phyloP scores from a whole-genome alignment of 2,113 vertebrate species.

The Prionailurus viverrinus region DNA sequence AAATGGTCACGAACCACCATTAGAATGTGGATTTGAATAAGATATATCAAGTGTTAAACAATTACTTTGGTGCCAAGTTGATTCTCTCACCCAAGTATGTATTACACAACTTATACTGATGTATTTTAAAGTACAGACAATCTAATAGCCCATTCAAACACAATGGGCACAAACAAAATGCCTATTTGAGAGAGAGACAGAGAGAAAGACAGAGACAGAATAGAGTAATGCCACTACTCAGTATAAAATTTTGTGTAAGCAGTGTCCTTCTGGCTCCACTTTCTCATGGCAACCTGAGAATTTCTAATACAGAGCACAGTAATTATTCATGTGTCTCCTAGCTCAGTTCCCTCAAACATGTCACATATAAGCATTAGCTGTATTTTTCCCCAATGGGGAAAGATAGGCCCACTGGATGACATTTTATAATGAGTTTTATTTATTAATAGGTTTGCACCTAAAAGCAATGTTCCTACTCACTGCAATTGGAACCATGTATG shows the following conservation, averaged over 20 bases:
- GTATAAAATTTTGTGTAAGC: neutral
- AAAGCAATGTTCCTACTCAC: neutral
- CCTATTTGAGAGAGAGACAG: neutral
- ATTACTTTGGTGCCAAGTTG: neutral
- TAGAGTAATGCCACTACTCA: neutral
- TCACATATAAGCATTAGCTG: neutral
- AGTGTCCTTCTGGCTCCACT: neutral
- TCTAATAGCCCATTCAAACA: neutral
- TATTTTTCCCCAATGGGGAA: neutral
- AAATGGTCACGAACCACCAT: neutral
- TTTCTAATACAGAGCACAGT: neutral
- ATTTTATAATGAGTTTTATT: neutral
- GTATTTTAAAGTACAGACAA: neutral
- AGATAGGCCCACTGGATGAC: neutral
- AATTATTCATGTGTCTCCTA: neutral
- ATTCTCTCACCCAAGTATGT: neutral
- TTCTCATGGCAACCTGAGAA: neutral
- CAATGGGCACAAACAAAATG: neutral
- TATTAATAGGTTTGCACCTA: slow-evolving; percentile 6
- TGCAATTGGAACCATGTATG: neutral
- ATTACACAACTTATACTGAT: neutral
- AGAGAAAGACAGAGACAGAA: neutral
- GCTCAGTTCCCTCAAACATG: neutral
- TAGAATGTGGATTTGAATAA: neutral
- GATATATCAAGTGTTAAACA: neutral